phyloP scores from a whole-genome alignment of 2,888 invertebrate species.

The Biston betularia region DNA sequence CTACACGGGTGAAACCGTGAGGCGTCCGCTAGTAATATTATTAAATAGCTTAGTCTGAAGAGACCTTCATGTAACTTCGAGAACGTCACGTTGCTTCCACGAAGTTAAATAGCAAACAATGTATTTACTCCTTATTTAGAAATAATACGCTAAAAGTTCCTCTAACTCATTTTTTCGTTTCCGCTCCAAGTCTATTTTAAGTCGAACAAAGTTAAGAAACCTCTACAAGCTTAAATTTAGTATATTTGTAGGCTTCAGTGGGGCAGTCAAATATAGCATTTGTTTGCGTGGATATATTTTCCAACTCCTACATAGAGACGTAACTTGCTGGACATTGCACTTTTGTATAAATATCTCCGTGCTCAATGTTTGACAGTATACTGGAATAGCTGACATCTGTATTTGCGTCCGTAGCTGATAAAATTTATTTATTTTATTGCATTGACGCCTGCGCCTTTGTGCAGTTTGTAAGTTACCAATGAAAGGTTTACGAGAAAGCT shows the following conservation, averaged over 20 bases:
- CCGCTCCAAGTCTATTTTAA: slow-evolving; percentile 21
- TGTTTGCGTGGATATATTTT: slow-evolving; percentile 38
- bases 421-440: slow-evolving; percentile 68
- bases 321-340: slow-evolving; percentile 46
- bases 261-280: slow-evolving; percentile 30
- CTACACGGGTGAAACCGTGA: too few species aligned
- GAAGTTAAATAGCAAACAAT: slow-evolving; percentile 68
- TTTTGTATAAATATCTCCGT: slow-evolving; percentile 44
- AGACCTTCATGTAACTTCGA: slow-evolving; percentile 42
- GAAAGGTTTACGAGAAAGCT: slow-evolving; percentile 60
- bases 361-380: slow-evolving; percentile 45
- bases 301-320: slow-evolving; percentile 39
- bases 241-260: slow-evolving; percentile 22
- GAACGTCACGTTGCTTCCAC: slow-evolving; percentile 70
- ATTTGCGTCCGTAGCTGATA: slow-evolving; percentile 50
- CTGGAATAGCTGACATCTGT: slow-evolving; percentile 46
- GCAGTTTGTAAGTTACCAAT: slow-evolving; percentile 55
- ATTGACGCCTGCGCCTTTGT: slow-evolving; percentile 62
- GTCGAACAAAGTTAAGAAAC: slow-evolving; percentile 19
- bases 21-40: too few species aligned
- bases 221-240: slow-evolving; percentile 8
- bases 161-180: slow-evolving; percentile 32
- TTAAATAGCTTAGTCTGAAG: neutral
- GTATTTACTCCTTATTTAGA: slow-evolving; percentile 43
- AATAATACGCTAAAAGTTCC: slow-evolving; percentile 40